Evolutionary conservation across 2,113 vertebrate species (phyloP).

Genomic region (Coregonus clupeaformis): DNA sequence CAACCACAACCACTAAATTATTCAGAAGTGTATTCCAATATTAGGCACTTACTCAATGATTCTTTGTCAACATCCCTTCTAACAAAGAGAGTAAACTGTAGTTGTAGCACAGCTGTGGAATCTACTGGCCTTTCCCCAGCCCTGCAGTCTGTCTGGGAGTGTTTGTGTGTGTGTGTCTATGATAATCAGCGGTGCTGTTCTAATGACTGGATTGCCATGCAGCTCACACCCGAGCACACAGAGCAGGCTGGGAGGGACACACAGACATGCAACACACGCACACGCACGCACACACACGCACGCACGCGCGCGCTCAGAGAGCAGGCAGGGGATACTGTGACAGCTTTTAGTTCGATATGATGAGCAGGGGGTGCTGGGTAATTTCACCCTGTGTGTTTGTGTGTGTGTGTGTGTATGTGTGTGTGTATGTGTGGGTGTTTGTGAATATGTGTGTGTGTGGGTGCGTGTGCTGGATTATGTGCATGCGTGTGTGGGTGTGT

Average conservation of each 20-base stretch:
- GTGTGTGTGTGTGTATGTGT: background rate
- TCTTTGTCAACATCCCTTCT: background rate
- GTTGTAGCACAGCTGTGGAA: background rate
- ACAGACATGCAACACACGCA: slow-evolving; percentile 28
- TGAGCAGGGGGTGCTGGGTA: background rate
- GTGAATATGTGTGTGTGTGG: slow-evolving; percentile 12
- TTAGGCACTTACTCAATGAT: background rate
- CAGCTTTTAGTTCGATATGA: too few relatives aligned
- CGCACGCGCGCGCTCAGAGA: background rate
- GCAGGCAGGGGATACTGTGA: too few relatives aligned
- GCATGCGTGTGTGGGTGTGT: background rate
- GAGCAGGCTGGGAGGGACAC: slow-evolving; percentile 23
- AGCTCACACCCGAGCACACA: slow-evolving; percentile 52
- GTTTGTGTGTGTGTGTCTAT: background rate
- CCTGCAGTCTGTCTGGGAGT: too few relatives aligned
- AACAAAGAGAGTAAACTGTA: background rate
- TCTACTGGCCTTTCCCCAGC: background rate
- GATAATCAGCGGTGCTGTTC: slow-evolving; percentile 48
- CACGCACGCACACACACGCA: slow-evolving; percentile 8
- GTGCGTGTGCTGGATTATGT: background rate
- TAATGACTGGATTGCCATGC: slow-evolving; percentile 70
- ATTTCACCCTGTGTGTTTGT: background rate
- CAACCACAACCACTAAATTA: slow-evolving; percentile 4
- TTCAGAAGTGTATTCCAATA: background rate
- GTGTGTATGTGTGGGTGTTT: background rate